phyloP scores from a whole-genome alignment of 1,140 invertebrate species.

The Diachasma alloeum region DNA sequence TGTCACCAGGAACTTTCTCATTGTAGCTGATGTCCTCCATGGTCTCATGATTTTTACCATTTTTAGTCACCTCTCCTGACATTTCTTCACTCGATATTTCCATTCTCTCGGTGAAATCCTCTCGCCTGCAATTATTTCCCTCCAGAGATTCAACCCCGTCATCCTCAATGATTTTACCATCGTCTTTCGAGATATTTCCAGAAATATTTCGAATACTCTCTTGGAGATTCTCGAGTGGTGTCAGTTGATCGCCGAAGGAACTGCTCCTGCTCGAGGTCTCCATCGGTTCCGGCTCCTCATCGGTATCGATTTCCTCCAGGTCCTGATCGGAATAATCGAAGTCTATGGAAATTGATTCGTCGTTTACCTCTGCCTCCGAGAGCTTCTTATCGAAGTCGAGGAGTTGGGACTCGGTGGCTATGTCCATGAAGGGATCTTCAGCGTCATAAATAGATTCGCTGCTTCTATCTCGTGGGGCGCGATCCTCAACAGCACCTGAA shows the following conservation, averaged over 20 bases:
- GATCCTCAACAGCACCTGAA: too few relatives aligned
- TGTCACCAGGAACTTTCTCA: too few relatives aligned
- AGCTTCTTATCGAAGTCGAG: neutral
- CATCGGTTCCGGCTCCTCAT: too few relatives aligned
- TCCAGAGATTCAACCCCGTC: neutral
- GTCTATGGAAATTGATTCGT: neutral
- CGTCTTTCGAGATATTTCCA: neutral
- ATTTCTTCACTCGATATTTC: neutral
- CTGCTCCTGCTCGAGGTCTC: too few relatives aligned
- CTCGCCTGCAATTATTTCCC: neutral
- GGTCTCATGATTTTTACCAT: too few relatives aligned
- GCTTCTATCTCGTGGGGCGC: too few relatives aligned
- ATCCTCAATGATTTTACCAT: neutral
- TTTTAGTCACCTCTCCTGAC: neutral
- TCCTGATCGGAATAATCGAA: neutral
- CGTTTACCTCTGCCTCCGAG: too few relatives aligned
- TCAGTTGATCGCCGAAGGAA: too few relatives aligned
- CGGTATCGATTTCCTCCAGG: neutral
- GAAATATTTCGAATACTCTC: neutral
- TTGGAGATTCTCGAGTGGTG: neutral
- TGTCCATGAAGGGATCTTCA: neutral
- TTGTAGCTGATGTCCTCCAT: too few relatives aligned
- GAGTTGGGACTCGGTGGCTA: neutral
- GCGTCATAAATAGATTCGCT: neutral
- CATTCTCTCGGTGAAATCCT: neutral